phyloP scores from a whole-genome alignment of 2,888 invertebrate species.

The Pristionchus arcanus region DNA sequence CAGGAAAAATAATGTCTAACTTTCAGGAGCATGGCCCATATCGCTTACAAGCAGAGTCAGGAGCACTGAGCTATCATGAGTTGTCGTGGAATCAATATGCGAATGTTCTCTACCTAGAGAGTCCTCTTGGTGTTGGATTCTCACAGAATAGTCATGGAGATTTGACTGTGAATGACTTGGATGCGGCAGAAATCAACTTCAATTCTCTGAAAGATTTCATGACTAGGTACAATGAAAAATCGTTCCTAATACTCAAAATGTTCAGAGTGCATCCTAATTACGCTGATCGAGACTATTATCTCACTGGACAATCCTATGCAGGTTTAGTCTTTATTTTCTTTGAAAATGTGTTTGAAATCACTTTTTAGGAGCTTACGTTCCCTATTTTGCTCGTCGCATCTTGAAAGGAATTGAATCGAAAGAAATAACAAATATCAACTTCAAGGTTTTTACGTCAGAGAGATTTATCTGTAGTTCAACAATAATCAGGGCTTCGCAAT shows the following conservation, averaged over 20 bases:
- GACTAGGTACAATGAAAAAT: neutral
- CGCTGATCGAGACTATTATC: neutral
- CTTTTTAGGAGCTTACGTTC: neutral
- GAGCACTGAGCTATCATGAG: neutral
- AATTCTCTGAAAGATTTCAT: constrained; percentile 75
- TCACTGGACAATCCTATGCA: constrained; percentile 23
- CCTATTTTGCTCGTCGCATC: neutral
- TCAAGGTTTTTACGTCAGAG: neutral
- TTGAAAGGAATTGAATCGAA: neutral
- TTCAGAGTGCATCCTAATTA: constrained; percentile 20
- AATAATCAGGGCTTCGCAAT: neutral
- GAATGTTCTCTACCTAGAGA: constrained; percentile 82
- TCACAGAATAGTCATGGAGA: constrained; percentile 81
- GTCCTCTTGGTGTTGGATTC: constrained; percentile 83
- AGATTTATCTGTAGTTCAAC: too few relatives aligned
- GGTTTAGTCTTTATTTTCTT: neutral
- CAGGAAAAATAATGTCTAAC: too few relatives aligned
- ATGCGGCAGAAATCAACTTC: constrained; percentile 80
- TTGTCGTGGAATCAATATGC: constrained; percentile 78
- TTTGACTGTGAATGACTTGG: constrained; percentile 76
- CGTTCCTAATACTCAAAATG: neutral
- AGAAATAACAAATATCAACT: neutral
- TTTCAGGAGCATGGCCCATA: constrained; percentile 8
- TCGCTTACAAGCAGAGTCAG: neutral
- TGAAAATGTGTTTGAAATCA: neutral